These are phyloP conservation scores for Morus bassanus DNA, from an alignment of 2,797 vertebrate genomes.

Conservation along the genomic window DNA sequence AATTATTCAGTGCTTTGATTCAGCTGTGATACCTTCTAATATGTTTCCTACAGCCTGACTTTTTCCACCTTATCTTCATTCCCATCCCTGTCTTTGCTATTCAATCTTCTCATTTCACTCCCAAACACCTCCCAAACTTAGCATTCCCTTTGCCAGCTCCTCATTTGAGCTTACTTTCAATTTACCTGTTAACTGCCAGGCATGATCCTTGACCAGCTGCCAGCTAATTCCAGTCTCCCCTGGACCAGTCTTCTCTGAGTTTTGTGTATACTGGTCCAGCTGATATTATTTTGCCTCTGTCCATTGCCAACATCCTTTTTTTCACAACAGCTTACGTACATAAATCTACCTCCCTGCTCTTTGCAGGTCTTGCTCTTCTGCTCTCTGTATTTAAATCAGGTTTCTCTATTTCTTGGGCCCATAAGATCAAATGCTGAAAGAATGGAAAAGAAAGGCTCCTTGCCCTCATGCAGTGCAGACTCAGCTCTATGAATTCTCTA, in stretches of 20 bases:
- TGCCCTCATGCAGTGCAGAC: not conserved
- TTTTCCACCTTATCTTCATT: not conserved
- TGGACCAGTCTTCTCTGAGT: not conserved
- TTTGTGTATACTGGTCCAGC: not conserved
- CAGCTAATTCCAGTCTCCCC: not conserved
- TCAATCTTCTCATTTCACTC: not conserved
- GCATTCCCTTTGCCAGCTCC: not conserved
- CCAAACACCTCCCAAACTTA: not conserved
- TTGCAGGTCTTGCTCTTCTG: not conserved
- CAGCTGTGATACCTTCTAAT: not conserved
- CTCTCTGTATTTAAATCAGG: not conserved
- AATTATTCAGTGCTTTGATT: not conserved
- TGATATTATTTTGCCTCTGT: not conserved
- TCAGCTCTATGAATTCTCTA: not conserved
- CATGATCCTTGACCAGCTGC: not conserved
- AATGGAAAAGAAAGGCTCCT: not conserved
- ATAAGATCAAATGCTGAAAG: not conserved
- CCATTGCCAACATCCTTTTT: not conserved
- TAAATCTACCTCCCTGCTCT: not conserved
- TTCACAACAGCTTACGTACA: not conserved
- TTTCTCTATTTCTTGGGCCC: not conserved
- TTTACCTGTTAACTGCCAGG: not conserved
- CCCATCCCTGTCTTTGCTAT: not conserved
- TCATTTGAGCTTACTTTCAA: not conserved
- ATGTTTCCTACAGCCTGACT: not conserved